Evolutionary conservation across 2,113 vertebrate genomes (phyloP), one percentile per base, ranked within the genome.

Genomic region (Podilymbus podiceps): DNA sequence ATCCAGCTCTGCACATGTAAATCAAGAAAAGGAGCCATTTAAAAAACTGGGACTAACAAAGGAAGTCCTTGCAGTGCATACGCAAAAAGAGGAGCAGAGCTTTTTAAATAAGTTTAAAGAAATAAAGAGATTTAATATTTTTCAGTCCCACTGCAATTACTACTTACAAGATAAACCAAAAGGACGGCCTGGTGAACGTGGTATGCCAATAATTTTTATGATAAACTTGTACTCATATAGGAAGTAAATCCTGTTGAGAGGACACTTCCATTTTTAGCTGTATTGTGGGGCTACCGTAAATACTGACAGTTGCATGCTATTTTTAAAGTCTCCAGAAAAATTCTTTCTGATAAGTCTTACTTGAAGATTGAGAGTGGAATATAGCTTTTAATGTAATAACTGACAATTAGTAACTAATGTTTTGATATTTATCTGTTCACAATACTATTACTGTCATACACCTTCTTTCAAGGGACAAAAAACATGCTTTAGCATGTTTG

Each of bases 41-140:
- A 98, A 98, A 98, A 99, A 98, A 87, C 97, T 99, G 82, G 99
- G 99, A 2, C 98, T 99, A 80, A 99, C 99, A 79, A 99, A 99
- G 97, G 98, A 99, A 93, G 98, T 99, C 72, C 98, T 99, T 97
- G 99, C 99, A 4, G 99, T 98, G 16, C 99, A 99, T 84, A 99
- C 99, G 0, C 99, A 99, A 93, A 99, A 99, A 91, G 99, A 99
- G 82, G 99, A 99, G 88, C 99, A 99, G 95, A 98, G 97, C 73
- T 99, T 99, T 97, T 98, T 99, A 72, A 98, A 96, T 83, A 99
- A 97, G 87, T 98, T 99, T 88, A 98, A 96, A 84, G 99, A 99
- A 94, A 97, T 98, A 11, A 98, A 98, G 14, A 98, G 86, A 30
- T 97, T 98, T 40, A 95, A 97, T 15, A 89, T 97, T 19, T 98